Base-by-base conservation (phyloP, 2,888 invertebrate species). In the Chaitophorus viminalis region DNA sequence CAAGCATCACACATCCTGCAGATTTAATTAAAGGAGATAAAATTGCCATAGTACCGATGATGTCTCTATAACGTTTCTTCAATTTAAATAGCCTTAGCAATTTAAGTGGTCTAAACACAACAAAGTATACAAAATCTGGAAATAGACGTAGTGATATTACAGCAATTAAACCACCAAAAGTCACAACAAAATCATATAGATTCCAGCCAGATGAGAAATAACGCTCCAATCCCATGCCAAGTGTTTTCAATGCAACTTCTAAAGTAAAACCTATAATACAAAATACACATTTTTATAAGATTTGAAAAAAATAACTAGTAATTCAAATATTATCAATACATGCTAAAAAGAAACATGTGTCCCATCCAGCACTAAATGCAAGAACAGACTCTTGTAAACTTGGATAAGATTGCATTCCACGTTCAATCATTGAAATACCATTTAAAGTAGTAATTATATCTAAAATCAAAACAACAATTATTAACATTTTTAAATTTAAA, bases 151-250 rank as follows among this genome's bases (percentile, higher is more conserved):
- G 93, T 78, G 94, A 92, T 86, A 95, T 93, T 0, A 95, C 94
- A 0, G 96, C 96, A 89, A 94, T 91, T 11, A 95, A 91, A 1
- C 94, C 94, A 89, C 94, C 92, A 89, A 95, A 90, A 0, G 95
- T 95, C 8, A 95, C 95, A 85, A 93, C 92, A 79, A 95, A 91
- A 91, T 96, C 96, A 91, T 95, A 97, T 90, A 95, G 93, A 91
- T 97, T 97, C 97, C 97, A 97, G 0, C 96, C 96, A 74, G 95
- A 95, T 89, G 94, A 94, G 89, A 96, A 93, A 91, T 97, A 97
- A 89, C 94, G 93, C 6, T 92, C 91, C 90, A 95, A 93, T 4
- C 97, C 97, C 68, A 94, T 92, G 1, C 95, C 95, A 90, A 95
- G 92, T 90, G 96, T 94, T 90, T 96, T 95, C 3, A 96, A 92